Percentiles rank a stretch among this genome's conserved stretches.
These are phyloP conservation scores for Neodiprion fabricii DNA, from an alignment of 1,140 invertebrate genomes.

Conservation along the genomic window DNA sequence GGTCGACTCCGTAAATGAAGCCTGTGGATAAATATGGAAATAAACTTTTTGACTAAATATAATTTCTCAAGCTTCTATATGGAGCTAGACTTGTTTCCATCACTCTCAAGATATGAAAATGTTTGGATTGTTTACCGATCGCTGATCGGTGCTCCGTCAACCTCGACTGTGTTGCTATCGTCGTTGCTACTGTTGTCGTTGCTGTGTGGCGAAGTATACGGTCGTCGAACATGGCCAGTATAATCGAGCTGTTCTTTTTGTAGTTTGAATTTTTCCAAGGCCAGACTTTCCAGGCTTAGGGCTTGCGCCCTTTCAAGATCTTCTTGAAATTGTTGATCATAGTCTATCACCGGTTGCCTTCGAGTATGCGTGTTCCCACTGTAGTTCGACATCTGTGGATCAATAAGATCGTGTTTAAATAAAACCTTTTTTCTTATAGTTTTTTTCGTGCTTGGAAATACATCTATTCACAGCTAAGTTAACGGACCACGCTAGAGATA, in stretches of 20 bases:
- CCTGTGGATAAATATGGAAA: constrained; percentile 31
- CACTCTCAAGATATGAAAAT: neutral
- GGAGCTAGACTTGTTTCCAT: neutral
- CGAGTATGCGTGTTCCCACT: constrained; percentile 46
- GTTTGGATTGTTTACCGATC: constrained; percentile 43
- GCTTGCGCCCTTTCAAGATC: constrained; percentile 86
- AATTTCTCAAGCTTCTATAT: neutral
- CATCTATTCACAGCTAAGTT: too few relatives aligned
- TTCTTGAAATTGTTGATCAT: constrained; percentile 82
- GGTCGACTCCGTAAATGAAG: constrained; percentile 59
- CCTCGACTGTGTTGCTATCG: constrained; percentile 39
- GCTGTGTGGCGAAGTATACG: constrained; percentile 16
- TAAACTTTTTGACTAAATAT: neutral
- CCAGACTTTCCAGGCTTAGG: constrained; percentile 83
- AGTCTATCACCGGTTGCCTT: constrained; percentile 63
- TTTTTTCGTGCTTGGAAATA: too few relatives aligned
- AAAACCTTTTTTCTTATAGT: too few relatives aligned
- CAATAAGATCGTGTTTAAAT: constrained; percentile 7
- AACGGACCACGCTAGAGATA: too few relatives aligned
- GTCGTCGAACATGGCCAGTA: constrained; percentile 32
- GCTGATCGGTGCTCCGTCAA: constrained; percentile 34
- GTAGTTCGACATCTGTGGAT: constrained; percentile 59
- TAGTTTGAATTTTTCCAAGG: constrained; percentile 79
- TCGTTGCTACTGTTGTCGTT: constrained; percentile 36
- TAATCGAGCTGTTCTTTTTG: constrained; percentile 63